phyloP scores from a whole-genome alignment of 2,797 vertebrate genomes.

The Eleutherodactylus coqui region DNA sequence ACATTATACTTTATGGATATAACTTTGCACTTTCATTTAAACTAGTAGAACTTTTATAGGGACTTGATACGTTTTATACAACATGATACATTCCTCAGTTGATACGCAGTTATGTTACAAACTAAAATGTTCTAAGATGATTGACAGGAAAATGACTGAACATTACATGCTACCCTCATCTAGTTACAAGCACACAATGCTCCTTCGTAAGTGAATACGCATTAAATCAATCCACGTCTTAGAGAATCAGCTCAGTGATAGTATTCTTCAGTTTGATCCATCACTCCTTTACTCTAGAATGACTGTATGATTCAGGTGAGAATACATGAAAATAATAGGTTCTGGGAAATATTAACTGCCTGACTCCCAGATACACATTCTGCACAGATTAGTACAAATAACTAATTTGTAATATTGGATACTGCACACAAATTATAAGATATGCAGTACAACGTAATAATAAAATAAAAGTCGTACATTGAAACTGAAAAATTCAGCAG shows the following conservation, averaged over 20 bases:
- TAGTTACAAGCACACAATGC: conserved; percentile 9
- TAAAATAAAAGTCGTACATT: neutral
- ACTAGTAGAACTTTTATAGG: neutral
- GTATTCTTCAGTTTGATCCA: neutral
- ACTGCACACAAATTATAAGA: neutral
- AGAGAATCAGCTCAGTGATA: conserved; percentile 26
- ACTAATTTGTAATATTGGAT: neutral
- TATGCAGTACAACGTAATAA: neutral
- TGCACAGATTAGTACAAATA: neutral
- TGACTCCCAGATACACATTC: neutral
- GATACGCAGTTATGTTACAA: neutral
- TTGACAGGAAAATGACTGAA: neutral
- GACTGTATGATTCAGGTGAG: conserved; percentile 30
- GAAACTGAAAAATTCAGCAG: neutral
- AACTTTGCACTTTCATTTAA: neutral
- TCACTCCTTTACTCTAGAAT: conserved; percentile 22
- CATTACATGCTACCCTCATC: conserved; percentile 4
- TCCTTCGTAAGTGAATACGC: conserved; percentile 28
- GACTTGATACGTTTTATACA: neutral
- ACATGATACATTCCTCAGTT: neutral
- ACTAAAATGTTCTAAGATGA: neutral
- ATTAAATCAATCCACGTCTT: conserved; percentile 38
- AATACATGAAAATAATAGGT: conserved; percentile 21
- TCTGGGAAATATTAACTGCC: conserved; percentile 7
- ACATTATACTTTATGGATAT: neutral